A percentile compares a stretch with the other conserved stretches of the same genome.
phyloP scores from a whole-genome alignment of 2,888 invertebrate species.

The Rhagium mordax region DNA sequence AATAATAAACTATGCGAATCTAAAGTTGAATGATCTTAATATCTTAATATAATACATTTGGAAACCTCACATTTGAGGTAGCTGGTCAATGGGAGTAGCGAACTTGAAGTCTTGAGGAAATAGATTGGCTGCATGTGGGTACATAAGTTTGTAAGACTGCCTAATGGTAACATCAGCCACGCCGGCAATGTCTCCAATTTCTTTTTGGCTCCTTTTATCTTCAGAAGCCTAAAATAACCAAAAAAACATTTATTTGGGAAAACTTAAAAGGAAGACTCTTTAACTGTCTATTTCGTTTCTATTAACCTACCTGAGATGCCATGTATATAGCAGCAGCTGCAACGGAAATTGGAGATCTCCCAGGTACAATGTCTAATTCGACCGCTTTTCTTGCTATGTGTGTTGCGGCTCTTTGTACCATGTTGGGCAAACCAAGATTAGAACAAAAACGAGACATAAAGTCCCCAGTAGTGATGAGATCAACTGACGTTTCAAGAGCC shows the following conservation, averaged over 20 bases:
- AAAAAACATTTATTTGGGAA: conserved; percentile 44
- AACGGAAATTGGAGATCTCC: conserved; percentile 98
- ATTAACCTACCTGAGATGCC: conserved; percentile 93
- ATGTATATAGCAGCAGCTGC: conserved; percentile 99
- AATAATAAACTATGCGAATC: neutral
- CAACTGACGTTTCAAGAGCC: conserved; percentile 96
- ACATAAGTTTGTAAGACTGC: conserved; percentile 98
- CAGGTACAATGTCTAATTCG: conserved; percentile 97
- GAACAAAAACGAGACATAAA: conserved; percentile 99
- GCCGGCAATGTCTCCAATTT: conserved; percentile 98
- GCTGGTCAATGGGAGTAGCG: conserved; percentile 92
- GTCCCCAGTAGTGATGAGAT: conserved; percentile 97
- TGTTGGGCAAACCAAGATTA: conserved; percentile 91
- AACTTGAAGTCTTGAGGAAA: conserved; percentile 98
- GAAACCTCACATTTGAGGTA: conserved; percentile 84
- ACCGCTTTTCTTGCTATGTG: conserved; percentile 97
- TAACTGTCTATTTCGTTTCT: too few relatives aligned
- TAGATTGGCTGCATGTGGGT: conserved; percentile 91
- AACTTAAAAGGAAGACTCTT: too few relatives aligned
- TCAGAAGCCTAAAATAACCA: conserved; percentile 83
- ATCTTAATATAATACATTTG: conserved; percentile 8
- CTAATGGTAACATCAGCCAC: conserved; percentile 98
- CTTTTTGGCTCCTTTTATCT: conserved; percentile 94
- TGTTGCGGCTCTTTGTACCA: conserved; percentile 94
- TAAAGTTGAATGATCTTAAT: neutral